Conservation (phyloP, 2,113 vertebrate genomes). For the Herpetotheres cachinnans region DNA sequence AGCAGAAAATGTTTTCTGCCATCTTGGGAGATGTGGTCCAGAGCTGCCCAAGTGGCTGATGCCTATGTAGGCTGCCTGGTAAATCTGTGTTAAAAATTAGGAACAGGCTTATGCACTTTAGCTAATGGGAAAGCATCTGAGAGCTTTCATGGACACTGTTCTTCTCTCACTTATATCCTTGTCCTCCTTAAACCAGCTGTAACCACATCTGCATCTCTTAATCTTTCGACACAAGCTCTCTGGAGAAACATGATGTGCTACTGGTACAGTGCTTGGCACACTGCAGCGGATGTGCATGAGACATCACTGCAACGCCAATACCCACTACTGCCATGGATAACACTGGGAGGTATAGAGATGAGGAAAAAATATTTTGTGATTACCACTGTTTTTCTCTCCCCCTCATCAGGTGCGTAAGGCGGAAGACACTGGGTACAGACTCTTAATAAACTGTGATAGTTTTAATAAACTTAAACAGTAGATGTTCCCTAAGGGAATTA, state of each 20-base stretch:
- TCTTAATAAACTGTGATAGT: neutral
- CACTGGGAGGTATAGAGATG: neutral
- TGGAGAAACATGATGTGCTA: neutral
- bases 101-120: neutral
- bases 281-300: neutral
- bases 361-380: neutral
- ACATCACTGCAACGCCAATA: neutral
- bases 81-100: neutral
- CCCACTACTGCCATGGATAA: neutral
- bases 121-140: neutral
- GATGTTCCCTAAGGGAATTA: slow-evolving; percentile 30
- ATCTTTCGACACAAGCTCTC: neutral
- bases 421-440: neutral
- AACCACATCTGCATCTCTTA: neutral
- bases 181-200: neutral
- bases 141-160: neutral
- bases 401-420: neutral
- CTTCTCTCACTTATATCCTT: neutral
- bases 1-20: neutral
- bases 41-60: neutral
- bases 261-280: neutral
- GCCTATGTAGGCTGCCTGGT: neutral
- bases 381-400: neutral
- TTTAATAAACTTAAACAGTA: slow-evolving; percentile 32
- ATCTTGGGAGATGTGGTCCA: neutral